These are phyloP conservation scores for Aphelenchoides avenae DNA, from an alignment of 1,140 invertebrate genomes.

Conservation along the genomic window DNA sequence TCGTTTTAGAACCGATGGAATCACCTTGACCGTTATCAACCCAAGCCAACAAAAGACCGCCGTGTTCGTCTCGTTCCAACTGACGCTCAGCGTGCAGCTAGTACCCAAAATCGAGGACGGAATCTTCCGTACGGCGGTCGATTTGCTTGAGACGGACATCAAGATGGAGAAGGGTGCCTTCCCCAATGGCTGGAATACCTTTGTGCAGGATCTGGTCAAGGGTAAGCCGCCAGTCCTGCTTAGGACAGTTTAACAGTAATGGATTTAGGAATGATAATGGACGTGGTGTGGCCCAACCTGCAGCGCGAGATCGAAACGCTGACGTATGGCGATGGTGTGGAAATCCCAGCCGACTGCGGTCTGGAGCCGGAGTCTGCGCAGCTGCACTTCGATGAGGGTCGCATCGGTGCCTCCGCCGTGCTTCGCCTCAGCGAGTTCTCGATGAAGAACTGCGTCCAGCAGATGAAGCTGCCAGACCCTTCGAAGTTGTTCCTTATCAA, in stretches of 20 bases:
- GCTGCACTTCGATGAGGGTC: slow-evolving; percentile 42
- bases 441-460: slow-evolving; percentile 36
- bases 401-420: slow-evolving; percentile 46
- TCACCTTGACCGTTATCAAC: slow-evolving; percentile 54
- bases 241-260: slow-evolving; percentile 16
- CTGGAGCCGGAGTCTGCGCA: slow-evolving; percentile 48
- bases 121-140: slow-evolving; percentile 49
- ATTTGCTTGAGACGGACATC: slow-evolving; percentile 51
- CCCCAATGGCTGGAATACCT: slow-evolving; percentile 43
- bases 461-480: slow-evolving; percentile 52
- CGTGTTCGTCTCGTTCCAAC: slow-evolving; percentile 49
- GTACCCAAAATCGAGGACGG: slow-evolving; percentile 51
- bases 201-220: slow-evolving; percentile 55
- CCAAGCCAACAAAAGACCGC: slow-evolving; percentile 43
- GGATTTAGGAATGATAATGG: slow-evolving; percentile 54
- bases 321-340: slow-evolving; percentile 48
- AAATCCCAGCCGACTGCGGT: slow-evolving; percentile 46
- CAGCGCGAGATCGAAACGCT: slow-evolving; percentile 52
- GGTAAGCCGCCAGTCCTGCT: slow-evolving; percentile 19
- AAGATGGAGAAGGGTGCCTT: slow-evolving; percentile 54
- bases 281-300: slow-evolving; percentile 56
- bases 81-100: slow-evolving; percentile 44
- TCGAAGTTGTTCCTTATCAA: slow-evolving; percentile 48
- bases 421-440: slow-evolving; percentile 38
- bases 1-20: slow-evolving; percentile 49